A percentile compares a stretch with the other conserved stretches of the same genome.
Evolutionary conservation across 2,888 invertebrate species (phyloP).

Genomic region (Oscheius sp.): DNA sequence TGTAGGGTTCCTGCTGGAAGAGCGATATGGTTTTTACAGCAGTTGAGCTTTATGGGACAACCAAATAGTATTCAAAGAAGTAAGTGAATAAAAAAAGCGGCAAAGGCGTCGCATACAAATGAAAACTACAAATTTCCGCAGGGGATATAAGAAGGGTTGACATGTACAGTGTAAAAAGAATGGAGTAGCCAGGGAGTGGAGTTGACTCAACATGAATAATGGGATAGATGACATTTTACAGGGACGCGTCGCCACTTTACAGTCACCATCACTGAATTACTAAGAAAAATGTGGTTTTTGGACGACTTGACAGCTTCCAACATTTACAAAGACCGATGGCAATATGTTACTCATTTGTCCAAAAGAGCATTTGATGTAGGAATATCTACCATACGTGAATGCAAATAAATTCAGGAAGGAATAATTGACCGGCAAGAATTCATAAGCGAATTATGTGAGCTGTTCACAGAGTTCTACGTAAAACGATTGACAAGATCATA

Average conservation of each 20-base stretch:
- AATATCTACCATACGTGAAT: background rate
- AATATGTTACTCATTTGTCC: slow-evolving; percentile 39
- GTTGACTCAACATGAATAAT: no score
- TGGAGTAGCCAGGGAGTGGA: no score
- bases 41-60: background rate
- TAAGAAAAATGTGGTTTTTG: slow-evolving; percentile 30
- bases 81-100: no score
- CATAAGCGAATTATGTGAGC: slow-evolving; percentile 67
- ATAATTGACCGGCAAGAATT: slow-evolving; percentile 68
- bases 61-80: background rate
- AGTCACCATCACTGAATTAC: background rate
- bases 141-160: no score
- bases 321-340: slow-evolving; percentile 40
- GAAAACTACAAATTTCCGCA: no score
- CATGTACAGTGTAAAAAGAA: no score
- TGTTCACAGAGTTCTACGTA: slow-evolving; percentile 47
- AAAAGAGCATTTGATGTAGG: slow-evolving; percentile 43
- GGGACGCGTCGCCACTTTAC: no score
- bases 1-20: slow-evolving; percentile 41
- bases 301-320: slow-evolving; percentile 21
- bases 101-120: no score
- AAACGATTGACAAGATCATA: background rate
- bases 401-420: slow-evolving; percentile 57
- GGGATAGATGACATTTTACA: no score
- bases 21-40: slow-evolving; percentile 47